phyloP scores from a whole-genome alignment of 2,888 invertebrate species.

The Apamea epomidion region DNA sequence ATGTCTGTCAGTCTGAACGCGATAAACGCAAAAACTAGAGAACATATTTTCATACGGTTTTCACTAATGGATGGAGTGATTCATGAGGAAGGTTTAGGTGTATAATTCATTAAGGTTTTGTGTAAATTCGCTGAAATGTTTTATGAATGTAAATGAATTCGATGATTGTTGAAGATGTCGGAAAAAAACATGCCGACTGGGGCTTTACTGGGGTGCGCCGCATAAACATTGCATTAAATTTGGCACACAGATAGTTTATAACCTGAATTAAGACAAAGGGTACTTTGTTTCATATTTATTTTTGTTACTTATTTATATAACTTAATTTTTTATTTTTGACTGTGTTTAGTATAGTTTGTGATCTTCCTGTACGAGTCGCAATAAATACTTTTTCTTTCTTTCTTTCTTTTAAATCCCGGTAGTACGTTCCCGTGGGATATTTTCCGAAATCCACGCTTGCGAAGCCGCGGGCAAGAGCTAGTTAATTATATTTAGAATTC shows the following conservation, averaged over 20 bases:
- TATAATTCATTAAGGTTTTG: neutral
- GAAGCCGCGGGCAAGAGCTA: neutral
- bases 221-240: too few species aligned
- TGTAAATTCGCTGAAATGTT: neutral
- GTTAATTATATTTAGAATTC: conserved; percentile 17
- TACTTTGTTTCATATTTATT: neutral
- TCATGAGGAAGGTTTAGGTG: neutral
- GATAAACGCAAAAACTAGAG: neutral
- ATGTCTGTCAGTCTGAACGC: neutral
- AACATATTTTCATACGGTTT: neutral
- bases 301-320: too few species aligned
- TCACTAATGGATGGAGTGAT: neutral
- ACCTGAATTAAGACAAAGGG: neutral
- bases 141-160: neutral
- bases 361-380: too few species aligned
- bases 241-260: neutral
- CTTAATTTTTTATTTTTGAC: too few species aligned
- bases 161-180: neutral
- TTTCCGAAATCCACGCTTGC: neutral
- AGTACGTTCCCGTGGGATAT: neutral
- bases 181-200: neutral
- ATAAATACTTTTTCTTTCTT: too few species aligned
- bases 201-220: neutral
- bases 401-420: neutral
- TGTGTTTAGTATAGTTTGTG: too few species aligned